Evolutionary conservation across 92 coral and sea anemone species (phyloP).

Genomic region (Parazoanthus darwini): DNA sequence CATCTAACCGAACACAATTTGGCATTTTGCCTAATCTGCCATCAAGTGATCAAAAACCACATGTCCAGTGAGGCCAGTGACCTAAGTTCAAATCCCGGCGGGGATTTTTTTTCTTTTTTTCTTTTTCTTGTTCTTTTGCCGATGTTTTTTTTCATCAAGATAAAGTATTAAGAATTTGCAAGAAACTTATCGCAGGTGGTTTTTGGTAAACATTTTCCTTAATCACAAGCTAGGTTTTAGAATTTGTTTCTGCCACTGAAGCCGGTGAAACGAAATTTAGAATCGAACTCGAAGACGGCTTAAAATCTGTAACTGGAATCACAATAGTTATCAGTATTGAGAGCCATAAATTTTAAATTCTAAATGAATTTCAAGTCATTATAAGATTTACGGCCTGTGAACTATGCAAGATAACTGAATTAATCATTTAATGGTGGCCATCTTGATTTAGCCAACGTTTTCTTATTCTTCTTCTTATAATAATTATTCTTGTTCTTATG

Average conservation of each 20-base stretch:
- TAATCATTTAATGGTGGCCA: not conserved
- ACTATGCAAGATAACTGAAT: not conserved
- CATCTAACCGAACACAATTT: not conserved
- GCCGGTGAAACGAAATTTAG: slow-evolving; percentile 2
- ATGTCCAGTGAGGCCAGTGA: slow-evolving; percentile 6
- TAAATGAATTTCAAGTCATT: not conserved
- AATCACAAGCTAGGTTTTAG: not conserved
- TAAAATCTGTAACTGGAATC: not conserved
- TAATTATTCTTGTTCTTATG: slow-evolving; percentile 8
- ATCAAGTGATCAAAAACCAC: slow-evolving; percentile 6
- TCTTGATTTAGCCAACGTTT: not conserved
- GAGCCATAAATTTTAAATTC: not conserved
- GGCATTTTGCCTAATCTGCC: slow-evolving; percentile 2
- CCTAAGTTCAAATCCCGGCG: not conserved
- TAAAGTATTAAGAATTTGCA: not conserved
- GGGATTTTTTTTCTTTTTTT: not conserved
- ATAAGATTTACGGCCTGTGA: slow-evolving; percentile 4
- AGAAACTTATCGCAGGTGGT: not conserved
- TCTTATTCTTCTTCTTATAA: not conserved
- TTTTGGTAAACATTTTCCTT: slow-evolving; percentile 7
- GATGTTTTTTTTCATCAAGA: not conserved
- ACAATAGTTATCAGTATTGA: slow-evolving; percentile 1
- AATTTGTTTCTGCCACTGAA: slow-evolving; percentile 10
- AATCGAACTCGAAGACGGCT: not conserved
- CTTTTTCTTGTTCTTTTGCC: not conserved